Conservation (phyloP, 2,888 invertebrate genomes). For the Sisyra nigra region DNA sequence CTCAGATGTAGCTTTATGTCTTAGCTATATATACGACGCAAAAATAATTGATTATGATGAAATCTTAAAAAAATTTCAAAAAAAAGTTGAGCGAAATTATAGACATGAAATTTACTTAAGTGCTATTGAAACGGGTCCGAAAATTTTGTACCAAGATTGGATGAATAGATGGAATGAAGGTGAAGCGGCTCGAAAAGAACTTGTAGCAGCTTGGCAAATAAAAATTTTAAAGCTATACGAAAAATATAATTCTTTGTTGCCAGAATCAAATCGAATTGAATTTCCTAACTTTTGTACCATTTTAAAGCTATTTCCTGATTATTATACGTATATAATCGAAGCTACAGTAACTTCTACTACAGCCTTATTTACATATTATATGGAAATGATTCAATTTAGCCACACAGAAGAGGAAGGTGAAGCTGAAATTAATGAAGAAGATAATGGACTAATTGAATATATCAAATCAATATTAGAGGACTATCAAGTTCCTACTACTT, state of each 20-base stretch:
- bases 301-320: too few relatives aligned
- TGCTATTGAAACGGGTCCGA: slow-evolving; percentile 17
- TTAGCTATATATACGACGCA: slow-evolving; percentile 35
- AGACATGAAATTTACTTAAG: slow-evolving; percentile 14
- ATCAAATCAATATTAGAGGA: too few relatives aligned
- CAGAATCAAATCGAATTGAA: neutral
- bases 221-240: neutral
- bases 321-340: too few relatives aligned
- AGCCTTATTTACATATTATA: too few relatives aligned
- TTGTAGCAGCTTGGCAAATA: neutral
- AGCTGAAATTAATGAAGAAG: too few relatives aligned
- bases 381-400: too few relatives aligned
- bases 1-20: slow-evolving; percentile 34
- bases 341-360: too few relatives aligned
- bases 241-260: neutral
- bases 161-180: slow-evolving; percentile 24
- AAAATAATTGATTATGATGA: slow-evolving; percentile 27
- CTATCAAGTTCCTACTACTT: neutral
- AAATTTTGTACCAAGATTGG: slow-evolving; percentile 16
- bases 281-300: too few relatives aligned
- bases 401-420: too few relatives aligned
- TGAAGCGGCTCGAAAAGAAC: slow-evolving; percentile 24
- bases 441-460: too few relatives aligned
- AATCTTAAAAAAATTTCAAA: slow-evolving; percentile 15
- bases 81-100: slow-evolving; percentile 16